Base-by-base conservation (phyloP, 2,797 vertebrate genomes). In the Ptychobarbus kaznakovi region DNA sequence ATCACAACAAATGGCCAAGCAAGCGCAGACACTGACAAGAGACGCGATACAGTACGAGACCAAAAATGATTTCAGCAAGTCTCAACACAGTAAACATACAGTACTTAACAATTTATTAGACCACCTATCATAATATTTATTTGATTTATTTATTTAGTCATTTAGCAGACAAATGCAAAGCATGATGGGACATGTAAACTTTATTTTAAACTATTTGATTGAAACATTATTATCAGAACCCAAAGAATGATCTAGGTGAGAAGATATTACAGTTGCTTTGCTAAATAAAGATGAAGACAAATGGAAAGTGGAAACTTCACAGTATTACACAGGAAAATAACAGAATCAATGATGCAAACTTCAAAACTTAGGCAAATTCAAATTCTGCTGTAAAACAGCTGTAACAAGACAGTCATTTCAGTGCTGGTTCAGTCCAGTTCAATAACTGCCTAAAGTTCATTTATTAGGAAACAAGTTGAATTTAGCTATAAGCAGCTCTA, bases 181-280 rank as follows among this genome's bases (percentile, higher is more conserved):
- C 61, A 28, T 65, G 13, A 16, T 32, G 25, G 4, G 25, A 32
- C 15, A 15, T 8, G 28, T 66, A 66, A 16, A 66, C 6, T 66
- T 66, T 66, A 35, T 18, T 66, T 66, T 61, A 25, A 61, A 35
- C 15, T 66, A 32, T 28, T 32, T 6, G 6, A 65, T 16, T 65
- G 7, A 63, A 28, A 58, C 84, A 66, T 58, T 68, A 81, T 79
- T 87, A 79, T 53, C 46, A 22, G 25, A 74, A 69, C 76, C 15
- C 22, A 63, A 53, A 80, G 81, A 89, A 81, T 78, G 53, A 79
- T 78, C 42, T 35, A 42, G 46, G 38, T 75, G 22, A 65, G 32
- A 40, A 82, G 51, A 82, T 82, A 79, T 56, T 66, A 70, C 46
- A 66, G 58, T 66, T 76, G 32, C 69, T 72, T 78, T 46, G 81